phyloP scores from a whole-genome alignment of 1,140 invertebrate species.

The Tetramorium simillimum region DNA sequence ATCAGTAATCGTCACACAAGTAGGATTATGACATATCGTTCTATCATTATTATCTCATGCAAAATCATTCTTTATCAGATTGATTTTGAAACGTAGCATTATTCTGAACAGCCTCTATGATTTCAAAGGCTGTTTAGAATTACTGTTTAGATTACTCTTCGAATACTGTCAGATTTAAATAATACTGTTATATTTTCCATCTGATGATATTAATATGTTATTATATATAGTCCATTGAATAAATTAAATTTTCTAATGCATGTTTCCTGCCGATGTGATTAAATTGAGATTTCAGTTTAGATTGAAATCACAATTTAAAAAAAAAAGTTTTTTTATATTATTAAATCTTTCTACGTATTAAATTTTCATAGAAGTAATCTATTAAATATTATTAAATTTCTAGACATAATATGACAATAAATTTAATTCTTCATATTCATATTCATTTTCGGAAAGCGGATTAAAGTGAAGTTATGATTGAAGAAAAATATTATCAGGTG shows the following conservation, averaged over 20 bases:
- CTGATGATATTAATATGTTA: constrained; percentile 9
- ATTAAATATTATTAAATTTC: neutral
- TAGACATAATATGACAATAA: neutral
- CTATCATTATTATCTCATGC: neutral
- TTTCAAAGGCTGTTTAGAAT: neutral
- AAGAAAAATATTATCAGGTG: neutral
- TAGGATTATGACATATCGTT: neutral
- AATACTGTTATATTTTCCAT: constrained; percentile 34
- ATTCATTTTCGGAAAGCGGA: neutral
- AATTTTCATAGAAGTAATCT: neutral
- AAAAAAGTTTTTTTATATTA: neutral
- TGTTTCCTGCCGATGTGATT: neutral
- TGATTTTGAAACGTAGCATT: constrained; percentile 27
- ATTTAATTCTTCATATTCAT: neutral
- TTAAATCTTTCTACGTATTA: neutral
- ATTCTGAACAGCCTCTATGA: constrained; percentile 1
- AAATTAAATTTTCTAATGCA: constrained; percentile 22
- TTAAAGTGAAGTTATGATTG: neutral
- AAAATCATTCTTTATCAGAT: constrained; percentile 39
- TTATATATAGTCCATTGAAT: neutral
- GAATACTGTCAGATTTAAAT: constrained; percentile 22
- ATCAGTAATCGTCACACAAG: neutral
- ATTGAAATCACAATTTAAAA: neutral
- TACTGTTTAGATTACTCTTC: neutral
- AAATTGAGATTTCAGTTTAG: neutral